A percentile compares a stretch with the other conserved stretches of the same genome.
phyloP scores from a whole-genome alignment of 2,797 vertebrate genomes.

The Syngnathus rostellatus region DNA sequence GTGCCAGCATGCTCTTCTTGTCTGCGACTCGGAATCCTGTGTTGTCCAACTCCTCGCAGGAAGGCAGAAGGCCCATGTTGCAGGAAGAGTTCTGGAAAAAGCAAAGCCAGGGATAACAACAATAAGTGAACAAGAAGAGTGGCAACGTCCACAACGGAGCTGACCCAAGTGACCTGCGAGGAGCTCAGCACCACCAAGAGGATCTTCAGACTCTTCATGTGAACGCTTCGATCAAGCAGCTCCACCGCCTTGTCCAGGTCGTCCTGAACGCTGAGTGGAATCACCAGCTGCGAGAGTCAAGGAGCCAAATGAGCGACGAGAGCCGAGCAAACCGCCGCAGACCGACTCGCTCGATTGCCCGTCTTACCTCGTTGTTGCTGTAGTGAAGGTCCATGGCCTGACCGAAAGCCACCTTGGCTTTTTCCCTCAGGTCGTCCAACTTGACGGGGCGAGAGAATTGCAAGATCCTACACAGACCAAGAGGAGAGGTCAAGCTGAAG shows the following conservation, averaged over 20 bases:
- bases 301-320: neutral
- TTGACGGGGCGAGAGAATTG: conserved; percentile 88
- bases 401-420: conserved; percentile 93
- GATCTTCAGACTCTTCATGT: conserved; percentile 98
- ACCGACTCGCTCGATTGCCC: neutral
- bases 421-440: conserved; percentile 84
- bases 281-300: conserved; percentile 76
- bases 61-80: conserved; percentile 75
- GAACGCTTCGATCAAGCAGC: conserved; percentile 90
- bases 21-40: conserved; percentile 77
- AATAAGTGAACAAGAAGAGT: neutral
- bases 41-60: conserved; percentile 87
- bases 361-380: conserved; percentile 92
- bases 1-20: conserved; percentile 75
- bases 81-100: conserved; percentile 57
- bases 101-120: neutral
- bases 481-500: conserved; percentile 12
- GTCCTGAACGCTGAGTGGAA: conserved; percentile 91
- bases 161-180: conserved; percentile 71
- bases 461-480: conserved; percentile 73
- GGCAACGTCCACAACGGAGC: neutral
- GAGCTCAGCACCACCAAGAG: conserved; percentile 82
- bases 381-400: conserved; percentile 96
- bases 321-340: neutral
- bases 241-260: conserved; percentile 96